phyloP scores from a whole-genome alignment of 37 sponge, comb jelly and placozoan species.

The Amphimedon queenslandica region DNA sequence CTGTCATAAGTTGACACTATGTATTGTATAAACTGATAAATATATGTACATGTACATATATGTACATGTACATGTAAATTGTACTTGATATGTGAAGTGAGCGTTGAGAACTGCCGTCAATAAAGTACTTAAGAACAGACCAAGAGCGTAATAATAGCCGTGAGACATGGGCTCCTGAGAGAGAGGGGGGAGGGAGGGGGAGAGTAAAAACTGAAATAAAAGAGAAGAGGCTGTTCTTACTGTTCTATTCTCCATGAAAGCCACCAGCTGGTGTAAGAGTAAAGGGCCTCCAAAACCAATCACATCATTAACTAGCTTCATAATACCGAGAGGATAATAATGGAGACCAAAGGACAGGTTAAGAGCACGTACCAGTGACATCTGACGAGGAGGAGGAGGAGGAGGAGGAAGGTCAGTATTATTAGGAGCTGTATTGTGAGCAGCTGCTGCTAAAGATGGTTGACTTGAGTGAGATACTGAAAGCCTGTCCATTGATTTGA shows the following conservation, averaged over 20 bases:
- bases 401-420: not conserved
- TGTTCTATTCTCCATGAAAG: constrained; percentile 76
- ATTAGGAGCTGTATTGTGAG: not conserved
- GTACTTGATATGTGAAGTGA: constrained; percentile 78
- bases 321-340: constrained; percentile 92
- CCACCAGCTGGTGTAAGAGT: constrained; percentile 76
- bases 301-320: constrained; percentile 72
- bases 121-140: constrained; percentile 60
- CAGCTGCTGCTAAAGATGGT: not conserved
- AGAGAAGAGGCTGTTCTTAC: constrained; percentile 42
- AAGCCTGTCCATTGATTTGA: not conserved
- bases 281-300: constrained; percentile 91
- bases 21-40: not conserved
- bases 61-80: not conserved
- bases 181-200: not conserved
- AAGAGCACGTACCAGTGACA: constrained; percentile 59
- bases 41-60: no score
- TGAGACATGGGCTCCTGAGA: constrained; percentile 67
- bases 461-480: not conserved
- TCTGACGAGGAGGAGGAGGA: not conserved
- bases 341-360: constrained; percentile 85
- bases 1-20: no score
- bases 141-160: constrained; percentile 83
- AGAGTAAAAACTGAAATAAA: not conserved
- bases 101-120: constrained; percentile 54